Percentiles rank a stretch among this genome's conserved stretches.
phyloP scores from a whole-genome alignment of 2,888 invertebrate genomes.

The Flexamia atlantica region DNA sequence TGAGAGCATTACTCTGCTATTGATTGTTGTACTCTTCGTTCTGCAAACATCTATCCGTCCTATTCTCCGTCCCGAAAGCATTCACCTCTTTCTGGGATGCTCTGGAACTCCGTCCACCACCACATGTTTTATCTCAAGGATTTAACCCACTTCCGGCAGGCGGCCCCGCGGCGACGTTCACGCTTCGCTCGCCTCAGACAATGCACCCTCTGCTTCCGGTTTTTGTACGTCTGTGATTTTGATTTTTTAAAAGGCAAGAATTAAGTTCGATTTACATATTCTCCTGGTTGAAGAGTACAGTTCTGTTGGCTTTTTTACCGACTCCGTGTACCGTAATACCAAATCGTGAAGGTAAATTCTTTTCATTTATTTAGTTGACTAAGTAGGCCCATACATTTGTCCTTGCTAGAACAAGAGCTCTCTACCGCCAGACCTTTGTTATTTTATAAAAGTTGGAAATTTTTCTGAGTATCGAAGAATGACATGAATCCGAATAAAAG shows the following conservation, averaged over 20 bases:
- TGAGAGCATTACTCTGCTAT: slow-evolving; percentile 50
- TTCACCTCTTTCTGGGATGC: slow-evolving; percentile 10
- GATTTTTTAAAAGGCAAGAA: background rate
- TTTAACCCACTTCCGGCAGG: slow-evolving; percentile 57
- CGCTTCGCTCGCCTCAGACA: slow-evolving; percentile 24
- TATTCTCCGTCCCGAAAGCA: slow-evolving; percentile 66
- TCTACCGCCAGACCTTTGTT: no score
- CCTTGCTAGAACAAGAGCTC: no score
- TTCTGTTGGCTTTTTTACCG: no score
- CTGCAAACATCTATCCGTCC: slow-evolving; percentile 63
- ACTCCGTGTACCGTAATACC: no score
- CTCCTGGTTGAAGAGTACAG: no score
- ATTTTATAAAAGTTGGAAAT: no score
- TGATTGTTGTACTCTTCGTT: slow-evolving; percentile 64
- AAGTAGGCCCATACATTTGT: no score
- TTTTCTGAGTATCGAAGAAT: no score
- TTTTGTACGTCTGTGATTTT: background rate
- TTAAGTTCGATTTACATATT: no score
- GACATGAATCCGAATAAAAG: no score
- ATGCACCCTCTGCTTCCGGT: slow-evolving; percentile 24
- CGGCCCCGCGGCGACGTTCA: slow-evolving; percentile 33
- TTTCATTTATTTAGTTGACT: no score
- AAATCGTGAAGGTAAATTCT: no score
- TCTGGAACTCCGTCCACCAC: slow-evolving; percentile 43
- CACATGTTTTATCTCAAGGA: slow-evolving; percentile 53